Conservation (phyloP, 2,113 vertebrate species). For the Raja brachyura region DNA sequence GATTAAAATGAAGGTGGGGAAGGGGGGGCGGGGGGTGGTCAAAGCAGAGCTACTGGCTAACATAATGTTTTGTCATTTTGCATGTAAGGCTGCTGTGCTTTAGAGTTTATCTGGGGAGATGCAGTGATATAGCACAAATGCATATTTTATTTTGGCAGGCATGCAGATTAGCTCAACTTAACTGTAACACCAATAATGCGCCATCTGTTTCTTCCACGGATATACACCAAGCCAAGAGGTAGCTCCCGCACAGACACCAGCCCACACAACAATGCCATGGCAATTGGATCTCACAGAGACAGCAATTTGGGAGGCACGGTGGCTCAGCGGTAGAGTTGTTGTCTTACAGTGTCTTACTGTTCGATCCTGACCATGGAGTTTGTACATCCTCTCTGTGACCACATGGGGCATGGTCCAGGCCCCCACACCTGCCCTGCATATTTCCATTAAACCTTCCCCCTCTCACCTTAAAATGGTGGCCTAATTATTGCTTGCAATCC, state of each 20-base stretch:
- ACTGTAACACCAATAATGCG: constrained; percentile 14
- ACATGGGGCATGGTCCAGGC: too few species aligned
- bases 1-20: background rate
- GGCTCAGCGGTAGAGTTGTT: too few species aligned
- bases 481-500: too few species aligned
- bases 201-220: background rate
- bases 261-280: background rate
- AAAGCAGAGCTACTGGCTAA: background rate
- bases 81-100: background rate
- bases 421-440: too few species aligned
- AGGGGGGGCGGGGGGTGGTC: background rate
- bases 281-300: background rate
- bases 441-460: too few species aligned
- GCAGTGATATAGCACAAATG: background rate
- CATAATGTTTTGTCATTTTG: background rate
- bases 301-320: background rate
- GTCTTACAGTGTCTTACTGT: too few species aligned
- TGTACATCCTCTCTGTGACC: too few species aligned
- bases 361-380: too few species aligned
- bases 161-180: background rate
- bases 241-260: background rate
- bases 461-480: too few species aligned
- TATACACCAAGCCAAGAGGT: background rate
- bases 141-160: background rate
- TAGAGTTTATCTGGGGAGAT: background rate